Percentiles rank a stretch among this genome's conserved stretches.
phyloP scores from a whole-genome alignment of 1,140 invertebrate genomes.

The Drosophila insularis region DNA sequence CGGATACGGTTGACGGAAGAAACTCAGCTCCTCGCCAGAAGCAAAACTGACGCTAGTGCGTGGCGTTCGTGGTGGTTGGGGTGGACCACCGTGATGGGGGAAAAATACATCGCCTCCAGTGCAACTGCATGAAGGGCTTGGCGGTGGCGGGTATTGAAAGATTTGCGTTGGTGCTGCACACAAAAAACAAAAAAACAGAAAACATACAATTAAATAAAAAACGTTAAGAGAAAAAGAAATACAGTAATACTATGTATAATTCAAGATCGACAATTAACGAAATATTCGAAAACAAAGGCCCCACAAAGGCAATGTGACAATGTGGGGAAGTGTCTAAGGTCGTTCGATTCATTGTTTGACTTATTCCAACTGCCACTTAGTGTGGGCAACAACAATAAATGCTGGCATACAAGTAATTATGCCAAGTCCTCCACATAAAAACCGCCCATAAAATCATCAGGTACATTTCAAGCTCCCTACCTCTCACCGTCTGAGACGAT shows the following conservation, averaged over 20 bases:
- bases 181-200: slow-evolving; percentile 8
- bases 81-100: slow-evolving; percentile 54
- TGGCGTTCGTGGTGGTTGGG: slow-evolving; percentile 64
- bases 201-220: background rate
- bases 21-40: slow-evolving; percentile 68
- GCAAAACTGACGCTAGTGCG: slow-evolving; percentile 74
- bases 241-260: background rate
- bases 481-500: background rate
- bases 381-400: slow-evolving; percentile 18
- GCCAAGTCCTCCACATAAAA: slow-evolving; percentile 48
- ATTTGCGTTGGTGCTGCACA: slow-evolving; percentile 68
- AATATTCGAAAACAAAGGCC: slow-evolving; percentile 49
- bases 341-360: slow-evolving; percentile 29
- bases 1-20: slow-evolving; percentile 71
- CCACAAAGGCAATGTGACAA: slow-evolving; percentile 48
- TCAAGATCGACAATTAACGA: slow-evolving; percentile 32
- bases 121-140: slow-evolving; percentile 76
- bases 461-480: background rate
- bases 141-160: slow-evolving; percentile 79
- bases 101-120: slow-evolving; percentile 73
- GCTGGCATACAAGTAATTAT: slow-evolving; percentile 32
- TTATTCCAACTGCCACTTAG: slow-evolving; percentile 36
- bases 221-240: background rate
- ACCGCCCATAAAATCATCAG: slow-evolving; percentile 52
- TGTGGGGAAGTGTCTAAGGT: slow-evolving; percentile 74